A percentile compares a stretch with the other conserved stretches of the same genome.
Conservation (phyloP, 1,140 invertebrate genomes). For the Drosophila malerkotliana region DNA sequence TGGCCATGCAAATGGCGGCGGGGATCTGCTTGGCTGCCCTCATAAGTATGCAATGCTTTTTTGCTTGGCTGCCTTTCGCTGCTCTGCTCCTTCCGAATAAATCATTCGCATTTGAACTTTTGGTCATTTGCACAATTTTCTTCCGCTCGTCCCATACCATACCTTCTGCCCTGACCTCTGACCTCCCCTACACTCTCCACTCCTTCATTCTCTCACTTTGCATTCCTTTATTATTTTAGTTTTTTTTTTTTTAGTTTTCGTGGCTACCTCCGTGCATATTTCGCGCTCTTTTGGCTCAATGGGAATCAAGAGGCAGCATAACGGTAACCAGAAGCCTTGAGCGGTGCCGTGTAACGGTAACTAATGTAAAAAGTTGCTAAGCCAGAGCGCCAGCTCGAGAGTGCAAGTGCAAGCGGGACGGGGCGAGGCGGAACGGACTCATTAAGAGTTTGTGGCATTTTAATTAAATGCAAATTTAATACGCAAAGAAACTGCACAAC, state of each 20-base stretch:
- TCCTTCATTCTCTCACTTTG: not conserved
- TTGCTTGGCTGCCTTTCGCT: slow-evolving; percentile 17
- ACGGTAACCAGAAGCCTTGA: slow-evolving; percentile 52
- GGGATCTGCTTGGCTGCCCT: slow-evolving; percentile 18
- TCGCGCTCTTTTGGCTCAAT: slow-evolving; percentile 62
- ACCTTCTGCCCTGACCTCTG: not conserved
- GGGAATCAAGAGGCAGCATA: slow-evolving; percentile 47
- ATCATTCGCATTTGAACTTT: slow-evolving; percentile 65
- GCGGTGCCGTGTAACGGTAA: slow-evolving; percentile 54
- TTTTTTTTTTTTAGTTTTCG: not conserved
- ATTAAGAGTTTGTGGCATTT: slow-evolving; percentile 67
- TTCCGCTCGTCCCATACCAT: not conserved
- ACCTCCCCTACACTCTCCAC: too few relatives aligned
- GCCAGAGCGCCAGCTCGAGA: not conserved
- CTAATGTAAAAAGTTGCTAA: slow-evolving; percentile 58
- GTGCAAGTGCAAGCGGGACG: not conserved
- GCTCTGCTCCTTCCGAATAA: slow-evolving; percentile 37
- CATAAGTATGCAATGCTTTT: slow-evolving; percentile 47
- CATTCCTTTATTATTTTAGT: not conserved
- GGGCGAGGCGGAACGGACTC: slow-evolving; percentile 32
- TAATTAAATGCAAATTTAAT: slow-evolving; percentile 70
- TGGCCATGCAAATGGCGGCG: slow-evolving; percentile 37
- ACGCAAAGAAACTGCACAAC: slow-evolving; percentile 56
- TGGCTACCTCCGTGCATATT: slow-evolving; percentile 40
- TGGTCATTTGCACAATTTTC: slow-evolving; percentile 62